These are phyloP conservation scores for Copidosoma floridanum DNA, from an alignment of 1,140 invertebrate genomes.

Conservation along the genomic window DNA sequence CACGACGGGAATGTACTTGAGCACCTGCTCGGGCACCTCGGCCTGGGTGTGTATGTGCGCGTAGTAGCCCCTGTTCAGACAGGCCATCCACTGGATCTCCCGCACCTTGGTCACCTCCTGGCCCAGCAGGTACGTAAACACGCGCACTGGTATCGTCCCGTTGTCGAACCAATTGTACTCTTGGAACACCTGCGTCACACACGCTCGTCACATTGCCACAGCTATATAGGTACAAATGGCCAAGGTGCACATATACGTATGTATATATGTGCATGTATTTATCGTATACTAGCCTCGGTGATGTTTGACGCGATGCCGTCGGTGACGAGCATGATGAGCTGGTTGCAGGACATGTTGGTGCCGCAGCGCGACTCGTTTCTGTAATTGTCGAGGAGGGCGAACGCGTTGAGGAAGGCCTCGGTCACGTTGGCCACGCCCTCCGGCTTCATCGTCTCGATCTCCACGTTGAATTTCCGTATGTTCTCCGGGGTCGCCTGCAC, in stretches of 20 bases:
- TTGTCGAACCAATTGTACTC: conserved; percentile 76
- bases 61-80: conserved; percentile 91
- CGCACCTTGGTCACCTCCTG: conserved; percentile 89
- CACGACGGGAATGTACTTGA: conserved; percentile 89
- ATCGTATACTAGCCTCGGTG: too few species aligned
- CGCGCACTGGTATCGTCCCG: conserved; percentile 76
- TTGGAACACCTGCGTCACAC: conserved; percentile 75
- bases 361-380: conserved; percentile 59
- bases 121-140: conserved; percentile 97
- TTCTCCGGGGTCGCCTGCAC: conserved; percentile 94
- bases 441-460: conserved; percentile 67
- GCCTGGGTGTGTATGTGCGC: conserved; percentile 89
- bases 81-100: conserved; percentile 95
- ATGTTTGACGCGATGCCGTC: conserved; percentile 93
- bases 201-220: too few species aligned
- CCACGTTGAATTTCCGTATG: conserved; percentile 71
- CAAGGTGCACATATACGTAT: too few species aligned
- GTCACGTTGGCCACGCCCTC: conserved; percentile 85
- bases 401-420: conserved; percentile 80
- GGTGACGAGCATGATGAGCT: conserved; percentile 98
- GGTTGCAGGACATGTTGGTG: conserved; percentile 76
- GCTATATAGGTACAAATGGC: too few species aligned
- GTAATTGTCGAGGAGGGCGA: conserved; percentile 75
- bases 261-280: too few species aligned
- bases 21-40: conserved; percentile 89